A percentile compares a stretch with the other conserved stretches of the same genome.
phyloP scores from a whole-genome alignment of 2,888 invertebrate species.

The Subacronicta megacephala region DNA sequence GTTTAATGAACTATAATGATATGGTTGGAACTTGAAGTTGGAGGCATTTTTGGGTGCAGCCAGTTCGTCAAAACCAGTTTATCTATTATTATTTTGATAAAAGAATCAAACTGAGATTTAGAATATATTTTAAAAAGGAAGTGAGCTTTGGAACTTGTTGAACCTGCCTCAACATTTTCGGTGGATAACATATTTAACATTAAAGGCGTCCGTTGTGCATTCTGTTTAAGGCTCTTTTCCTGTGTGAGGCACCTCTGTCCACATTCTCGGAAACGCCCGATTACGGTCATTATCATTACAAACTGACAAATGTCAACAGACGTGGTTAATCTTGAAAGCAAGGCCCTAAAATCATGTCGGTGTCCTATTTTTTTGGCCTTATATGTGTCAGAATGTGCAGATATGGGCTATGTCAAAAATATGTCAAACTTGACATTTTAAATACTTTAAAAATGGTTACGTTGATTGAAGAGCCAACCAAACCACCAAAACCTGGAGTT shows the following conservation, averaged over 20 bases:
- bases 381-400: constrained; percentile 7
- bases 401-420: no score
- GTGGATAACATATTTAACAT: constrained; percentile 22
- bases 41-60: constrained; percentile 51
- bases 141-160: background rate
- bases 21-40: constrained; percentile 42
- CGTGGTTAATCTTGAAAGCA: constrained; percentile 51
- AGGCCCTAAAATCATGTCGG: constrained; percentile 32
- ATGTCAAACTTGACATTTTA: no score
- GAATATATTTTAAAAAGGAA: background rate
- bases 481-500: no score
- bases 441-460: no score
- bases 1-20: constrained; percentile 60
- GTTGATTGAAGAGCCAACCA: no score
- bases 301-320: constrained; percentile 57
- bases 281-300: constrained; percentile 57
- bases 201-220: constrained; percentile 25
- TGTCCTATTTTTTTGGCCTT: constrained; percentile 20
- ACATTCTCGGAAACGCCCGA: constrained; percentile 57
- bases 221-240: constrained; percentile 47
- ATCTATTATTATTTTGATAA: constrained; percentile 37
- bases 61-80: constrained; percentile 40
- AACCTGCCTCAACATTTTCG: constrained; percentile 28
- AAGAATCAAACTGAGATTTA: background rate
- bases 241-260: constrained; percentile 44